Base-by-base conservation (phyloP, 2,888 invertebrate species). In the Drosophila colorata region DNA sequence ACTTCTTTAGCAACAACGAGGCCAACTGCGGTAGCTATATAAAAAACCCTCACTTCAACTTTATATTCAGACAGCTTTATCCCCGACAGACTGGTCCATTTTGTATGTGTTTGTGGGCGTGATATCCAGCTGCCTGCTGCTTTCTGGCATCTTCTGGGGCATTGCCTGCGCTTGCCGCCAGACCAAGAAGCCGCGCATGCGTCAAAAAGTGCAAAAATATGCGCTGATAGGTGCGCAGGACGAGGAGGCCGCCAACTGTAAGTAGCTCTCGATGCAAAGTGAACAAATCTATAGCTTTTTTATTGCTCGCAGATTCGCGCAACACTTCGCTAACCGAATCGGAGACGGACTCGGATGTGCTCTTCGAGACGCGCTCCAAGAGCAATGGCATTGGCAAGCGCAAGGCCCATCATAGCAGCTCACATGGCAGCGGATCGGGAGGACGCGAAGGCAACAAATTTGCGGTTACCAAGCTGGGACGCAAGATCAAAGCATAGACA, bases 81-180 rank as follows among this genome's bases (percentile, higher is more conserved):
- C 14, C 18, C 25, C 57, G 88, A 7, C 92, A 97, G 97, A 97
- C 91, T 98, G 98, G 98, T 98, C 98, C 80, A 96, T 98, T 80
- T 94, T 98, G 58, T 98, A 98, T 93, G 97, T 98, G 40, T 95
- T 96, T 79, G 95, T 98, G 85, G 95, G 95, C 58, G 93, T 95
- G 53, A 93, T 95, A 81, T 92, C 94, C 43, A 92, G 94, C 65
- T 95, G 95, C 90, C 93, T 94, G 84, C 92, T 94, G 60, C 91
- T 94, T 67, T 94, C 95, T 51, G 95, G 94, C 47, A 92, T 94
- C 25, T 93, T 94, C 71, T 96, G 95, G 95, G 95, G 94, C 41
- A 89, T 94, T 16, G 93, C 94, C 20, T 95, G 95, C 80, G 91
- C 95, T 11, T 95, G 95, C 81, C 93, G 94, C 52, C 93, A 93